These are phyloP conservation scores for Chionis minor DNA, from an alignment of 2,113 vertebrate species.

Conservation along the genomic window DNA sequence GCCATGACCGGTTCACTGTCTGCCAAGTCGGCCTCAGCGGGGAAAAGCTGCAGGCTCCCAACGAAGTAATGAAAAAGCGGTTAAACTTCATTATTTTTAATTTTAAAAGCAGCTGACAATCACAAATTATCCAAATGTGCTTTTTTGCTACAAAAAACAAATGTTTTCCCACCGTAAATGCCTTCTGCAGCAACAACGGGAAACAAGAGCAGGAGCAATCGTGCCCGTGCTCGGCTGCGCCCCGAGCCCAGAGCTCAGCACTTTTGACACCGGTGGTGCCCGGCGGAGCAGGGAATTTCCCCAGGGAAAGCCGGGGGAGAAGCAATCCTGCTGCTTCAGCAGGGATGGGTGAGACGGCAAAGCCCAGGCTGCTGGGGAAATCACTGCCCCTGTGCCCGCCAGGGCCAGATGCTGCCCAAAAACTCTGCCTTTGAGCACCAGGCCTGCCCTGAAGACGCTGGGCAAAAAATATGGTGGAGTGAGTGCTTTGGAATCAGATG, in stretches of 20 bases:
- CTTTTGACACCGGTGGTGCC: no score
- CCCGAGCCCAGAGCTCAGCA: no score
- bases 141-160: rapidly evolving
- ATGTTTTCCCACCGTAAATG: no score
- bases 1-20: neutral
- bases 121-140: neutral
- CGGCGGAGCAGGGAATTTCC: no score
- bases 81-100: neutral
- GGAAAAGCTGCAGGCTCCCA: neutral
- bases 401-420: neutral
- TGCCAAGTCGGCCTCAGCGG: rapidly evolving
- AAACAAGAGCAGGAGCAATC: no score
- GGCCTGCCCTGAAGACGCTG: rapidly evolving
- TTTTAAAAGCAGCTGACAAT: neutral
- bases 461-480: neutral
- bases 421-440: neutral
- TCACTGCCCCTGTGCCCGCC: no score
- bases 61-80: neutral
- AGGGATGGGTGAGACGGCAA: no score
- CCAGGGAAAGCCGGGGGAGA: no score
- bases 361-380: no score
- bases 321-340: no score
- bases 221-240: no score
- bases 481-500: neutral
- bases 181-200: no score